phyloP scores from a whole-genome alignment of 2,888 invertebrate genomes.

The Polymixis flavicincta region DNA sequence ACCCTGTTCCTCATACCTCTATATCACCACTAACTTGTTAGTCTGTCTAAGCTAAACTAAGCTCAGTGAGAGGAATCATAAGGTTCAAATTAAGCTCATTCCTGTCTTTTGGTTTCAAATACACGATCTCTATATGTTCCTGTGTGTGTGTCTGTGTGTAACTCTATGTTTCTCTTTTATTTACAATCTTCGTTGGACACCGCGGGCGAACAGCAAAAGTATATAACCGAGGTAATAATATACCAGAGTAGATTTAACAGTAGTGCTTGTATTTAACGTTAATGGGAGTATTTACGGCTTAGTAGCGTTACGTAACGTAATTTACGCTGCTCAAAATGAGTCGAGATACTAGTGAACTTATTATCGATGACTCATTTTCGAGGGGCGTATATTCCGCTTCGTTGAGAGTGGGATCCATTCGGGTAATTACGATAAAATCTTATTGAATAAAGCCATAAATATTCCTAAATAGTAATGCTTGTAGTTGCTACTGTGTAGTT shows the following conservation, averaged over 20 bases:
- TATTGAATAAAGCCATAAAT: neutral
- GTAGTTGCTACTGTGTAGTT: neutral
- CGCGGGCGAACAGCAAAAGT: slow-evolving; percentile 92
- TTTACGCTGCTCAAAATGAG: neutral
- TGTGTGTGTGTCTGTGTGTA: slow-evolving; percentile 65
- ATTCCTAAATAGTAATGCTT: slow-evolving; percentile 11
- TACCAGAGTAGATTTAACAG: slow-evolving; percentile 19
- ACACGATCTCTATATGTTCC: slow-evolving; percentile 37
- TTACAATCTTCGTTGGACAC: slow-evolving; percentile 76
- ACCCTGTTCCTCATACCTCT: too few relatives aligned
- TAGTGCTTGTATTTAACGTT: slow-evolving; percentile 22
- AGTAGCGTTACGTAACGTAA: neutral
- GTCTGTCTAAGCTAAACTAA: too few relatives aligned
- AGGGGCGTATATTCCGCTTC: neutral
- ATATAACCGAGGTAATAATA: slow-evolving; percentile 97
- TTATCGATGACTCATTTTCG: neutral
- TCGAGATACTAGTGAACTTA: neutral
- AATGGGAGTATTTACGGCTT: slow-evolving; percentile 9
- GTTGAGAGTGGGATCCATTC: neutral
- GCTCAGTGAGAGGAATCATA: too few relatives aligned
- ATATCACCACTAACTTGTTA: too few relatives aligned
- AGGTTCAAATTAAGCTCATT: neutral
- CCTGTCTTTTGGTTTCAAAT: slow-evolving; percentile 16
- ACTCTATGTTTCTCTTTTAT: slow-evolving; percentile 77
- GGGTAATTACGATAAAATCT: neutral